Percentiles rank a stretch among this genome's conserved stretches.
These are phyloP conservation scores for Bolinopsis microptera DNA, from an alignment of 37 sponge, comb jelly and placozoan genomes.

Conservation along the genomic window DNA sequence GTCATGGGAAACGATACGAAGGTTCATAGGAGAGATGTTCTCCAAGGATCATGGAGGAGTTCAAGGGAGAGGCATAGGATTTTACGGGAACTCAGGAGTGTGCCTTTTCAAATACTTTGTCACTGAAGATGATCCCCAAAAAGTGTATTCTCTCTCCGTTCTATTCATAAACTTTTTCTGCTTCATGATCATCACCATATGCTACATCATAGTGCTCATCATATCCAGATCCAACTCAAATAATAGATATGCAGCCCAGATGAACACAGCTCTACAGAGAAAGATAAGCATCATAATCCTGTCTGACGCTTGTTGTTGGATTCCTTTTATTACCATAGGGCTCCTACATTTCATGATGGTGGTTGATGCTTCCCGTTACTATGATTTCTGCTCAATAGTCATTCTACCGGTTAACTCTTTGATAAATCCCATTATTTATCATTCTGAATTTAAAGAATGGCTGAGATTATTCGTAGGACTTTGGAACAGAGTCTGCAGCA, in stretches of 20 bases:
- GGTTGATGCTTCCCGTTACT: not conserved
- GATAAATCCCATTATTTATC: not conserved
- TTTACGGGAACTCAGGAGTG: not conserved
- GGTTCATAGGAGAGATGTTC: not conserved
- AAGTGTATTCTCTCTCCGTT: not conserved
- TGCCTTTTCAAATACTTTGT: not conserved
- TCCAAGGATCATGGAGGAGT: not conserved
- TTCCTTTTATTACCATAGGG: not conserved
- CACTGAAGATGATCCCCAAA: not conserved
- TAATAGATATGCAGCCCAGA: not conserved
- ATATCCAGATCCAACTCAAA: not conserved
- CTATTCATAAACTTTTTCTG: not conserved
- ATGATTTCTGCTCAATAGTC: not conserved
- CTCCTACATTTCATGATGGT: not conserved
- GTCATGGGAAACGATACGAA: not conserved
- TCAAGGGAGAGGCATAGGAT: not conserved
- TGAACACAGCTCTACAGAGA: not conserved
- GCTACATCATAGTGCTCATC: not conserved
- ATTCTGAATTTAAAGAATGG: not conserved
- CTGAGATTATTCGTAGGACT: not conserved
- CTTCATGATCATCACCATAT: not conserved
- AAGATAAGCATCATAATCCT: not conserved
- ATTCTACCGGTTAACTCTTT: not conserved
- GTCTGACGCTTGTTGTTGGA: not conserved
- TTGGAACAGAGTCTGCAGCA: not conserved